Evolutionary conservation across 2,888 invertebrate genomes (phyloP).

Genomic region (Ophioninae sp.): DNA sequence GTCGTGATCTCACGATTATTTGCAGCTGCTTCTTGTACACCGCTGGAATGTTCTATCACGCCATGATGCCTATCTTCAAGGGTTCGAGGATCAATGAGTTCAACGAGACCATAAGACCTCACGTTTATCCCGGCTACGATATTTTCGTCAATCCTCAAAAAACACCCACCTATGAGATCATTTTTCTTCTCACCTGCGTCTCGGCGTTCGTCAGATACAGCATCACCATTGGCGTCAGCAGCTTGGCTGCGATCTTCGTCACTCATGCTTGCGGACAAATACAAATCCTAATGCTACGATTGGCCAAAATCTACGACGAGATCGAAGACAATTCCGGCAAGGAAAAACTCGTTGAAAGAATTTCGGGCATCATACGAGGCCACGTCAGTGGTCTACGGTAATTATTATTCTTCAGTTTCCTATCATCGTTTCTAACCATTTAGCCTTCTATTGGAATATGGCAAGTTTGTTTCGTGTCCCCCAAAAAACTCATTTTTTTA

Average conservation of each 20-base stretch:
- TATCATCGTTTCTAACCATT: background rate
- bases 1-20: conserved; percentile 51
- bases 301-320: conserved; percentile 63
- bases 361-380: conserved; percentile 64
- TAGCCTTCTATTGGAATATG: background rate
- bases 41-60: conserved; percentile 56
- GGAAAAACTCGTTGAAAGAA: conserved; percentile 1
- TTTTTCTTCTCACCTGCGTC: conserved; percentile 61
- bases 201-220: conserved; percentile 56
- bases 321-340: conserved; percentile 5
- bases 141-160: conserved; percentile 62
- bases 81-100: conserved; percentile 46
- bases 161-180: conserved; percentile 67
- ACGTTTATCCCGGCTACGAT: conserved; percentile 71
- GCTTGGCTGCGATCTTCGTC: conserved; percentile 64
- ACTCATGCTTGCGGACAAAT: conserved; percentile 70
- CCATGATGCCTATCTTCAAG: conserved; percentile 53
- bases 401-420: conserved; percentile 11
- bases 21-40: conserved; percentile 65
- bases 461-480: background rate
- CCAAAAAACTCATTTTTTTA: too few species aligned
- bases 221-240: conserved; percentile 62
- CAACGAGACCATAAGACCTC: conserved; percentile 66
- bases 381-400: conserved; percentile 70
- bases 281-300: conserved; percentile 62